Base-by-base conservation (phyloP, 64 coral and sea anemone genomes). In the Montipora foliosa region DNA sequence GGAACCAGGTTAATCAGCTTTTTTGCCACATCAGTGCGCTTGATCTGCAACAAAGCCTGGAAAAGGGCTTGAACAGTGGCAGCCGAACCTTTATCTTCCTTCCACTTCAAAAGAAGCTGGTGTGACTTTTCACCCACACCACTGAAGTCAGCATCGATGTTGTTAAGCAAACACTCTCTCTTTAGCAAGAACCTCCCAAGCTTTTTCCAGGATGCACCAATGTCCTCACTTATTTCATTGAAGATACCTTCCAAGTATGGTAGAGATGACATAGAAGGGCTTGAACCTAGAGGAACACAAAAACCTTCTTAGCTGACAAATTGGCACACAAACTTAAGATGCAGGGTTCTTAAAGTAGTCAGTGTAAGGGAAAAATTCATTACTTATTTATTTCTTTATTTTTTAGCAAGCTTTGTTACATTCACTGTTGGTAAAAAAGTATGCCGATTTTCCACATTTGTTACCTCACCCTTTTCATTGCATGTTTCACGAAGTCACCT, bases 61-160 rank as follows among this genome's bases (percentile, higher is more conserved):
- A 95, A 90, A 8, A 98, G 66, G 10, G 49, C 46, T 76, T 62
- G 47, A 49, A 84, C 44, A n/a, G 93, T 95, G 3, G 96, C 90
- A 71, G 74, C 49, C 0, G 50, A 9, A 0, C 96, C 96, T 7
- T 80, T 49, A 8, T 95, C 96, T 50, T 44, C 69, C 45, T 93
- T 95, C 96, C 96, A 98, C n/a, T 85, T 95, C 49, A 95, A 50
- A 29, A 98, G 67, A 15, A 98, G 76, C 84, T 98, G 96, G 61
- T 81, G 92, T 17, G 96, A 90, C 25, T 98, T 98, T 80, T 98
- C 96, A 6, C 79, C 44, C 12, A 98, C 96, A 71, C 89, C 19
- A 44, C 79, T 57, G 84, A 89, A 95, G 57, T 98, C 96, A 67
- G 29, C 92, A 76, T 95, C 74, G 44, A 98, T 98, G 45, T 98